A percentile compares a stretch with the other conserved stretches of the same genome.
Conservation (phyloP, 2,888 invertebrate species). For the Netelia melanura region DNA sequence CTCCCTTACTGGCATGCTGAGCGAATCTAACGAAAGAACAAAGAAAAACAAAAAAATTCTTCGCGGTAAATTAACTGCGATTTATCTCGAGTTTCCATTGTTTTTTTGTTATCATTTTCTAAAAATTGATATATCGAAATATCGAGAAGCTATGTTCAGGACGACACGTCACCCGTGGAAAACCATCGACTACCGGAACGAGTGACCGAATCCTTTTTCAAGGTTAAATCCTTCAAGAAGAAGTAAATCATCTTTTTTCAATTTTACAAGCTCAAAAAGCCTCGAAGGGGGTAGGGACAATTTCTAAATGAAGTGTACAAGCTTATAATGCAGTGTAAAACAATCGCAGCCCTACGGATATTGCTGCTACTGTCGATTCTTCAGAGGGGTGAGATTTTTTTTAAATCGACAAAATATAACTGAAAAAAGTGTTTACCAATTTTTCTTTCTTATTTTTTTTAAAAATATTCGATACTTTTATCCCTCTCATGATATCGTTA, state of each 20-base stretch:
- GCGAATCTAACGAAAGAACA: slow-evolving; percentile 9
- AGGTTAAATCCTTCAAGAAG: slow-evolving; percentile 30
- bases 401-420: neutral
- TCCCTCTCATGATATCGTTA: neutral
- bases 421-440: neutral
- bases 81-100: neutral
- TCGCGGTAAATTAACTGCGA: neutral
- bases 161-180: slow-evolving; percentile 37
- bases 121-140: slow-evolving; percentile 8
- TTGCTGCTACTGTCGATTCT: slow-evolving; percentile 72
- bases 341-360: slow-evolving; percentile 59
- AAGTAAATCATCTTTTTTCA: neutral
- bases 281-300: slow-evolving; percentile 4
- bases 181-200: neutral
- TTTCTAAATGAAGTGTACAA: slow-evolving; percentile 43
- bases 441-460: neutral
- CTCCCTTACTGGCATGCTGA: slow-evolving; percentile 20
- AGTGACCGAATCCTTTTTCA: slow-evolving; percentile 2
- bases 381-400: slow-evolving; percentile 71
- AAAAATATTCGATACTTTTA: neutral
- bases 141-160: slow-evolving; percentile 22
- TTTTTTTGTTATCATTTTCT: neutral
- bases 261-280: neutral
- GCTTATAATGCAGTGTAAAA: slow-evolving; percentile 59
- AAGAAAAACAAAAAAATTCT: slow-evolving; percentile 15